These are phyloP conservation scores for Lomographa bimaculata DNA, from an alignment of 2,888 invertebrate species.

Conservation along the genomic window DNA sequence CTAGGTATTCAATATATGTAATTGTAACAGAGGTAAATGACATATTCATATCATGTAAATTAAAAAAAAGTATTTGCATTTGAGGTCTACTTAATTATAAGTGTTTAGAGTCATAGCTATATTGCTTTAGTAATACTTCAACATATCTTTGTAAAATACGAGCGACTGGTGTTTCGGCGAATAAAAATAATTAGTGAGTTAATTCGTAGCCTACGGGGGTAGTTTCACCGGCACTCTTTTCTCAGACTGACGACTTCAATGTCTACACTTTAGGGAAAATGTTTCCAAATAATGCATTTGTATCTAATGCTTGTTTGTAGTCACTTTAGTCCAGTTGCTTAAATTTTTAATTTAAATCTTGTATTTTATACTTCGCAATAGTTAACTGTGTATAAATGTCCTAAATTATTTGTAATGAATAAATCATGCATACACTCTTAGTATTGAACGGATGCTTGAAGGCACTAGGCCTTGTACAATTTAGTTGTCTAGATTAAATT, in stretches of 20 bases:
- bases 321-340: constrained; percentile 54
- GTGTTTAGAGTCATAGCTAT: constrained; percentile 81
- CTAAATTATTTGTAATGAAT: constrained; percentile 78
- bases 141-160: constrained; percentile 80
- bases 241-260: constrained; percentile 65
- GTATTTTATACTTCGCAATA: constrained; percentile 65
- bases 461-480: constrained; percentile 72
- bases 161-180: constrained; percentile 62
- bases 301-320: constrained; percentile 62
- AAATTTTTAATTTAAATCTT: constrained; percentile 49
- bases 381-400: constrained; percentile 73
- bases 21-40: constrained; percentile 79
- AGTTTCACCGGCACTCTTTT: constrained; percentile 52
- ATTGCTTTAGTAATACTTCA: constrained; percentile 81
- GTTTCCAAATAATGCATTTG: constrained; percentile 76
- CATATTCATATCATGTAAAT: constrained; percentile 84
- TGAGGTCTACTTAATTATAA: constrained; percentile 82
- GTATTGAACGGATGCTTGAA: constrained; percentile 72
- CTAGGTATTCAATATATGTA: constrained; percentile 65
- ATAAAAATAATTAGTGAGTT: constrained; percentile 43
- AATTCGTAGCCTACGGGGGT: constrained; percentile 41
- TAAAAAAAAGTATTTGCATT: constrained; percentile 81
- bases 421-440: constrained; percentile 83
- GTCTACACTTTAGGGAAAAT: constrained; percentile 42
- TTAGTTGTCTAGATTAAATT: constrained; percentile 77